A percentile compares a stretch with the other conserved stretches of the same genome.
Evolutionary conservation across 2,797 vertebrate genomes (phyloP).

Genomic region (Enteromius unitaeniatus): DNA sequence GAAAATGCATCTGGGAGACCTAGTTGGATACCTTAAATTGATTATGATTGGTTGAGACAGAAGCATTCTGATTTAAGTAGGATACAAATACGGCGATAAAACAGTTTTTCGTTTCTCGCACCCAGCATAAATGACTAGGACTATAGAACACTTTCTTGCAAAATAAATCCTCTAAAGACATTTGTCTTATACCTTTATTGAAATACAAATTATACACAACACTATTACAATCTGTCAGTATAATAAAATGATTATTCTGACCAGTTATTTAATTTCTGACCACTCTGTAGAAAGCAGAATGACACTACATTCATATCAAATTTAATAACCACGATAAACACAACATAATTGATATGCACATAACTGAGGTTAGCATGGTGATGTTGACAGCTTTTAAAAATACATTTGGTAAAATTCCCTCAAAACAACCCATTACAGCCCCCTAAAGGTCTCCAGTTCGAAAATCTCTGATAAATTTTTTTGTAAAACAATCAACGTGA

Average conservation of each 20-base stretch:
- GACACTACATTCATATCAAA: background rate
- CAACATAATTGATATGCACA: background rate
- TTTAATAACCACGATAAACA: background rate
- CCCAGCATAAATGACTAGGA: background rate
- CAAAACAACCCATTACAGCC: background rate
- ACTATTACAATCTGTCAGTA: background rate
- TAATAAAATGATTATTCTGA: background rate
- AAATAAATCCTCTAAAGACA: background rate
- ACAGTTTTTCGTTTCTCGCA: background rate
- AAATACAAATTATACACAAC: background rate
- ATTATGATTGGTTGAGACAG: background rate
- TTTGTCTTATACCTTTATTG: background rate
- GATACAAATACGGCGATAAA: background rate
- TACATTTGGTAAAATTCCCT: background rate
- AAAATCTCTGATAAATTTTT: background rate
- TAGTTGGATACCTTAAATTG: background rate
- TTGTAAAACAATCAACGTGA: constrained; percentile 5
- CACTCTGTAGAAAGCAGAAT: background rate
- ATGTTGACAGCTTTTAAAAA: background rate
- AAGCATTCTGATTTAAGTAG: background rate
- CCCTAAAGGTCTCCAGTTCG: background rate
- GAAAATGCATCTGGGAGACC: background rate
- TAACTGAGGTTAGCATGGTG: background rate
- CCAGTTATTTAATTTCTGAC: background rate
- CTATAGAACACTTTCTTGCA: background rate